Percentiles rank a stretch among this genome's conserved stretches.
phyloP scores from a whole-genome alignment of 2,888 invertebrate genomes.

The Lapara coniferarum region DNA sequence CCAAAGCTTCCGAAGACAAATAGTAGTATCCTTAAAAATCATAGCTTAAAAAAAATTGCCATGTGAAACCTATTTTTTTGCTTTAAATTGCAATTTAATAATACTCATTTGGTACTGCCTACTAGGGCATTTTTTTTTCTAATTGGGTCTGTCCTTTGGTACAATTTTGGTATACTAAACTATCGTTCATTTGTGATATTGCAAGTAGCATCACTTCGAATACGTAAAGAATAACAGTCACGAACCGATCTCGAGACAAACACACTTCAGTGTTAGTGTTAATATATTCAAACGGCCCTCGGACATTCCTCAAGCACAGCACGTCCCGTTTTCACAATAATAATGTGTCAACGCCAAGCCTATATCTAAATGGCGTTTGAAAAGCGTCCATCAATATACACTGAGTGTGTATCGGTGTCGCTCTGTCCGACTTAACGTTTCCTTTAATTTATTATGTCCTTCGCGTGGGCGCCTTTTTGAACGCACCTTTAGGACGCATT shows the following conservation, averaged over 20 bases:
- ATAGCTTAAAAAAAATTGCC: too few species aligned
- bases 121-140: too few species aligned
- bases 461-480: conserved; percentile 41
- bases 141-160: too few species aligned
- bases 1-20: too few species aligned
- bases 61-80: too few species aligned
- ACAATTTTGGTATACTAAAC: too few species aligned
- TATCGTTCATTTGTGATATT: too few species aligned
- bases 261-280: neutral
- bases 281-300: conserved; percentile 20
- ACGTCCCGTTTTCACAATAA: conserved; percentile 54
- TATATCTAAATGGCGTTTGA: conserved; percentile 82
- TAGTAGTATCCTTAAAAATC: too few species aligned
- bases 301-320: conserved; percentile 5
- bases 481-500: conserved; percentile 6
- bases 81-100: too few species aligned
- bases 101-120: too few species aligned
- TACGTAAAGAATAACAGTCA: neutral
- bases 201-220: neutral
- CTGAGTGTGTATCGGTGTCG: conserved; percentile 75
- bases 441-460: conserved; percentile 52
- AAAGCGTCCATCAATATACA: conserved; percentile 81
- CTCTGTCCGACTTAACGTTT: conserved; percentile 55
- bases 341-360: conserved; percentile 77
- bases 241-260: neutral